Evolutionary conservation across 1,140 invertebrate genomes (phyloP), one percentile per base, ranked within the genome.

Genomic region (Helicorthomorpha holstii): DNA sequence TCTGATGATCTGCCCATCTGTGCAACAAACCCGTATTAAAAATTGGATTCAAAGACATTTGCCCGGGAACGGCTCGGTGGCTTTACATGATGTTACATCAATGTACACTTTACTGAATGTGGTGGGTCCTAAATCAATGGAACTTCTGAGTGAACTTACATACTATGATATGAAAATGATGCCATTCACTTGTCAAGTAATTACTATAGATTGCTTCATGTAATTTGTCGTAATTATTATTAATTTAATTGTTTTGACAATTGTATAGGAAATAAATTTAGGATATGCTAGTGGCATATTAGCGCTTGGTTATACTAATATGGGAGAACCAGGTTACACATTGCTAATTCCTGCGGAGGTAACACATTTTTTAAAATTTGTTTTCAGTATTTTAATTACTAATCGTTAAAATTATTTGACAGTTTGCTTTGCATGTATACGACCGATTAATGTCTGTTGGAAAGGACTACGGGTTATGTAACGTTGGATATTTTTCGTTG

Each of bases 311-410:
- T 62, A 78, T 26, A 75, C 75, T 2, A 75, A 78, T 57, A 71
- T 73, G 50, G 75, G 75, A 48, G 75, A 77, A 60, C 71, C 77
- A 58, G 75, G 75, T 7, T 78, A 73, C 64, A 71, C 75, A 12
- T 61, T 77, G 2, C 78, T 77, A 57, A 69, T 77, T 46, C 75
- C 74, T 16, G 74, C 76, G 52, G 75, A 76, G 64, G 72, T 74
- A 58, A 56, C 7, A 22, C 22, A 10, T 50, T 10, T 10, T 16
- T 14, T 14, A 48, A 14, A 48, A 48, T 10, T 14, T 48, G 4
- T 29, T 48, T 4, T 48, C 21, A 3, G 25, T 24, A 7, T 48
- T 48, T 4, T 7, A 46, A 46, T 19, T 21, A 22, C 22, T 21
- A 4, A 46, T 27, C 23, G 2, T 27, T 48, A 7, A 19, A 3